These are phyloP conservation scores for Thrips palmi DNA, from an alignment of 1,140 invertebrate genomes.

Conservation along the genomic window DNA sequence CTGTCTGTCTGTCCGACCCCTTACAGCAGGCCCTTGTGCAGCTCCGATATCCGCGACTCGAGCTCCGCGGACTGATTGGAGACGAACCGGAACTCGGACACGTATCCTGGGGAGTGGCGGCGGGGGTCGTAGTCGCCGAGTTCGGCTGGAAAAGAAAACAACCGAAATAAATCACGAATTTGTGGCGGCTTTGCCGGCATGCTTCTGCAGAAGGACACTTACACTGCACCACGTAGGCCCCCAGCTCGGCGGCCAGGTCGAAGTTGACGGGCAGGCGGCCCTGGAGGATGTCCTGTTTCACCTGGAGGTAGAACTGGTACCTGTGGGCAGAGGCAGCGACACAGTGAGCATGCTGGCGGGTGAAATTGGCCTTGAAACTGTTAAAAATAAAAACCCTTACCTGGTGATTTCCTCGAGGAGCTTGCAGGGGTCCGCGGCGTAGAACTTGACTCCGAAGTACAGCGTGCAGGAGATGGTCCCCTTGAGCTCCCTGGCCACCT, in stretches of 20 bases:
- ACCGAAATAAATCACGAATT: not conserved
- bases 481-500: conserved; percentile 63
- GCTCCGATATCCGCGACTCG: conserved; percentile 70
- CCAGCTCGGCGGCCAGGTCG: conserved; percentile 78
- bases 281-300: conserved; percentile 86
- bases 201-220: no score
- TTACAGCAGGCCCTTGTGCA: conserved; percentile 73
- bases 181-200: not conserved
- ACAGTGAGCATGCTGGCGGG: not conserved
- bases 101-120: conserved; percentile 75
- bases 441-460: conserved; percentile 97
- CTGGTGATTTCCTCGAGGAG: conserved; percentile 86
- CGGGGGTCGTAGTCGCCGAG: conserved; percentile 89
- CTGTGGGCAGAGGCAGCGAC: conserved; percentile 28
- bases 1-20: conserved; percentile 18
- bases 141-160: conserved; percentile 55
- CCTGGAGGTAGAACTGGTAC: conserved; percentile 90
- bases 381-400: conserved; percentile 28
- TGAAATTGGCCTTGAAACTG: not conserved
- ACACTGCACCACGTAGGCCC: conserved; percentile 92
- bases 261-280: conserved; percentile 74
- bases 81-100: conserved; percentile 93
- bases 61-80: conserved; percentile 83
- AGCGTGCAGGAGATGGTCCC: conserved; percentile 52
- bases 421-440: conserved; percentile 92